Percentiles rank a stretch among this genome's conserved stretches.
phyloP scores from a whole-genome alignment of 2,797 vertebrate species.

The Rhynchonycteris naso region DNA sequence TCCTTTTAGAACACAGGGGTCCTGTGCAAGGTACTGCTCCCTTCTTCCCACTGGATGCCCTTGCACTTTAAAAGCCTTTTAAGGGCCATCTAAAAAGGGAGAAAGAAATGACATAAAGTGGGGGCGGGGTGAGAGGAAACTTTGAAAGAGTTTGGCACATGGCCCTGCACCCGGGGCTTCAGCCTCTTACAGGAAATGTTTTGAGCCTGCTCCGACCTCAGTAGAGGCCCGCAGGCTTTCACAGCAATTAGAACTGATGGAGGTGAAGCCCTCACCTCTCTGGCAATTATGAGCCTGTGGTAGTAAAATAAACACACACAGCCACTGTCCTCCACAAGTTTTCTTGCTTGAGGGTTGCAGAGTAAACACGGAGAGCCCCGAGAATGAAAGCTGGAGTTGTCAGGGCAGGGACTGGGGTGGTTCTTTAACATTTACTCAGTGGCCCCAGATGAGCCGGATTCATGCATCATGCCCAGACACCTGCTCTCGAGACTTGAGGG shows the following conservation, averaged over 20 bases:
- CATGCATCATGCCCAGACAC: not conserved
- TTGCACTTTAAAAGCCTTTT: slow-evolving; percentile 12
- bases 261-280: slow-evolving; percentile 68
- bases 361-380: not conserved
- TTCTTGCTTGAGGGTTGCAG: slow-evolving; percentile 37
- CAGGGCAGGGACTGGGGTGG: not conserved
- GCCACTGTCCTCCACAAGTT: slow-evolving; percentile 65
- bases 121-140: slow-evolving; percentile 3
- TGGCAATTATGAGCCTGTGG: slow-evolving; percentile 60
- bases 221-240: slow-evolving; percentile 55
- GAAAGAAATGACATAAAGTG: not conserved
- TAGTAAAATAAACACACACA: slow-evolving; percentile 77
- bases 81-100: slow-evolving; percentile 39
- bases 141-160: slow-evolving; percentile 56
- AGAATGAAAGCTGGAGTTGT: not conserved
- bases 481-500: slow-evolving; percentile 2
- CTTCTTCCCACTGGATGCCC: not conserved
- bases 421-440: not conserved
- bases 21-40: not conserved
- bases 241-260: slow-evolving; percentile 66
- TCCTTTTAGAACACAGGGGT: not conserved
- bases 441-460: not conserved
- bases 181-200: slow-evolving; percentile 63
- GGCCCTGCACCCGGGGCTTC: slow-evolving; percentile 56
- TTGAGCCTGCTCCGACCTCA: not conserved